Percentiles rank a stretch among this genome's conserved stretches.
Conservation (phyloP, 2,113 vertebrate genomes). For the Nannobrachium achirus region DNA sequence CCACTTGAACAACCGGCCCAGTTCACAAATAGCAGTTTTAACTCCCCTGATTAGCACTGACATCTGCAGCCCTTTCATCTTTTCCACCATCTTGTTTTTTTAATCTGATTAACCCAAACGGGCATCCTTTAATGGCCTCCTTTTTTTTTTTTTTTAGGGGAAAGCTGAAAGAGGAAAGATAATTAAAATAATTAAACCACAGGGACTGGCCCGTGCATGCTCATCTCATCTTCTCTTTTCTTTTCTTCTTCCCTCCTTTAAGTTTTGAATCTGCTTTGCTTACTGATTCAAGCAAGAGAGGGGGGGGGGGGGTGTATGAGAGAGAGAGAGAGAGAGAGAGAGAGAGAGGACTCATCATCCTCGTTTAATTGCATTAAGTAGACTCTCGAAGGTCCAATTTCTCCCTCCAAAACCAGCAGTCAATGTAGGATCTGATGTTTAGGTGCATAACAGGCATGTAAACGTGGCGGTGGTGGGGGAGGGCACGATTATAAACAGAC, state of each 20-base stretch:
- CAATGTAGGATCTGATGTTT: constrained; percentile 59
- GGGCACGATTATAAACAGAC: constrained; percentile 70
- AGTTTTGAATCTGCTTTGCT: constrained; percentile 77
- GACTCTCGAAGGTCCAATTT: constrained; percentile 78
- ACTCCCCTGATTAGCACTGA: constrained; percentile 83
- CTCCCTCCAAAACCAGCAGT: constrained; percentile 63
- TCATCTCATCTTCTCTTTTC: constrained; percentile 63
- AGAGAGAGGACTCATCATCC: constrained; percentile 66
- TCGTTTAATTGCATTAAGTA: constrained; percentile 78
- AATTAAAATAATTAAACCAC: constrained; percentile 95
- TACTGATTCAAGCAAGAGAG: constrained; percentile 72
- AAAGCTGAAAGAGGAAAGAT: constrained; percentile 87
- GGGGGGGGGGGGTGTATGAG: neutral
- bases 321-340: constrained; percentile 27
- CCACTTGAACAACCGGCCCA: constrained; percentile 78
- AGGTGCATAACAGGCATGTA: constrained; percentile 70
- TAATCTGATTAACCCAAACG: constrained; percentile 89
- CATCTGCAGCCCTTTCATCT: constrained; percentile 88
- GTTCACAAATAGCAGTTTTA: constrained; percentile 77
- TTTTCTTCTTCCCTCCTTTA: constrained; percentile 79
- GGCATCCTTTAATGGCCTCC: constrained; percentile 87
- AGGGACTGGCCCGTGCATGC: constrained; percentile 75
- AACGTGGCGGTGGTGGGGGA: constrained; percentile 51
- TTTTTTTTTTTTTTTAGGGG: constrained; percentile 69
- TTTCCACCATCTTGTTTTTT: constrained; percentile 80